phyloP scores from a whole-genome alignment of 2,113 vertebrate genomes.

The Onychostoma macrolepis region DNA sequence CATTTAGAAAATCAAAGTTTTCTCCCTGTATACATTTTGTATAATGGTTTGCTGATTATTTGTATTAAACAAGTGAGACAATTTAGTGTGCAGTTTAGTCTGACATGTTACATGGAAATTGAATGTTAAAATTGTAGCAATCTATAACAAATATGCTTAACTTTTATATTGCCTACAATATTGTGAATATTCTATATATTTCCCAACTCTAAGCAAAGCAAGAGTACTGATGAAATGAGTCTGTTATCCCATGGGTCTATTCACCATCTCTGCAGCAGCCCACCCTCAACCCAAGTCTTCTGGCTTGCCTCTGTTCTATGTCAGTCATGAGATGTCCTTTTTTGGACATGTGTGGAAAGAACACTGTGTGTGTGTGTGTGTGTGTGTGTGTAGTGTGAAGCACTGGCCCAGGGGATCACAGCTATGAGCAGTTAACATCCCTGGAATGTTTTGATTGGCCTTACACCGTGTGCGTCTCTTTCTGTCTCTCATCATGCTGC shows the following conservation, averaged over 20 bases:
- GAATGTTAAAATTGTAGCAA: not conserved
- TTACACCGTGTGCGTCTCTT: conserved; percentile 49
- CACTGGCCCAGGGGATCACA: conserved; percentile 37
- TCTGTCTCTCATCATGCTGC: not conserved
- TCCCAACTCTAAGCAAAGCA: not conserved
- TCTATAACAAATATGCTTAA: not conserved
- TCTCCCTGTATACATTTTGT: not conserved
- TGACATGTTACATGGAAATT: not conserved
- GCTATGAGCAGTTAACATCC: conserved; percentile 49
- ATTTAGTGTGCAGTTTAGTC: not conserved
- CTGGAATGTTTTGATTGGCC: conserved; percentile 60
- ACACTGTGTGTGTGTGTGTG: not conserved
- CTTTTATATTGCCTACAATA: not conserved
- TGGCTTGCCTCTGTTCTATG: conserved; percentile 55
- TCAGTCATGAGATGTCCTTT: conserved; percentile 70
- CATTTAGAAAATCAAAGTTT: not conserved
- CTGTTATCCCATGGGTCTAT: not conserved
- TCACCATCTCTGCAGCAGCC: not conserved
- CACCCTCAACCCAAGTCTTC: not conserved
- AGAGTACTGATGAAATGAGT: not conserved
- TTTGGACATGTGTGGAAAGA: conserved; percentile 62
- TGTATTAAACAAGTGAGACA: not conserved
- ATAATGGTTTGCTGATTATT: not conserved
- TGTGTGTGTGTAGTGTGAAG: not conserved
- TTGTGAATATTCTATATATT: not conserved